Percentiles rank a stretch among this genome's conserved stretches.
phyloP scores from a whole-genome alignment of 92 coral and sea anemone species.

The Actinernus sp. region DNA sequence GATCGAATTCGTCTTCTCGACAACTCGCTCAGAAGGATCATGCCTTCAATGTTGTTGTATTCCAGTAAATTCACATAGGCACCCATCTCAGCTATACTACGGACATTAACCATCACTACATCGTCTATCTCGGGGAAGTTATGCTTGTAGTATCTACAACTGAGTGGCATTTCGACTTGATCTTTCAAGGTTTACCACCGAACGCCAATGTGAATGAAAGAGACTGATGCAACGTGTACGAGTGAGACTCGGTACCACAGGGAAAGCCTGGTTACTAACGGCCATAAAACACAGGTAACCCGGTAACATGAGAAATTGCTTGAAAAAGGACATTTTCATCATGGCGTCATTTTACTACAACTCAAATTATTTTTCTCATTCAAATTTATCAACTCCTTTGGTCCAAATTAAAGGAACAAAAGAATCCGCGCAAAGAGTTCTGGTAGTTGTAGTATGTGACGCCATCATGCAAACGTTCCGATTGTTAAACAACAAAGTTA shows the following conservation, averaged over 20 bases:
- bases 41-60: slow-evolving; percentile 98
- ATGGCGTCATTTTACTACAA: no score
- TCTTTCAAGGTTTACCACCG: background rate
- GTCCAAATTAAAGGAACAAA: no score
- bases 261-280: slow-evolving; percentile 41
- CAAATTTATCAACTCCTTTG: no score
- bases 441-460: no score
- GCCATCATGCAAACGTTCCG: no score
- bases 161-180: slow-evolving; percentile 90
- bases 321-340: no score
- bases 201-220: slow-evolving; percentile 41
- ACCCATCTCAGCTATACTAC: slow-evolving; percentile 99
- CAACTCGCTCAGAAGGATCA: slow-evolving; percentile 95
- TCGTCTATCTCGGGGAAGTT: slow-evolving; percentile 98
- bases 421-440: no score
- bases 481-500: no score
- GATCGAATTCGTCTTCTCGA: slow-evolving; percentile 98
- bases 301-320: no score
- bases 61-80: slow-evolving; percentile 96
- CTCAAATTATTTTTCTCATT: no score
- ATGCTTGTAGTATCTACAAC: slow-evolving; percentile 95
- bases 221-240: slow-evolving; percentile 74
- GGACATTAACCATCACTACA: slow-evolving; percentile 99
- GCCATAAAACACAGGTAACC: no score
- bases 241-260: slow-evolving; percentile 2